Base-by-base conservation (phyloP, 2,888 invertebrate species). In the Dicyrtoma fusca region DNA sequence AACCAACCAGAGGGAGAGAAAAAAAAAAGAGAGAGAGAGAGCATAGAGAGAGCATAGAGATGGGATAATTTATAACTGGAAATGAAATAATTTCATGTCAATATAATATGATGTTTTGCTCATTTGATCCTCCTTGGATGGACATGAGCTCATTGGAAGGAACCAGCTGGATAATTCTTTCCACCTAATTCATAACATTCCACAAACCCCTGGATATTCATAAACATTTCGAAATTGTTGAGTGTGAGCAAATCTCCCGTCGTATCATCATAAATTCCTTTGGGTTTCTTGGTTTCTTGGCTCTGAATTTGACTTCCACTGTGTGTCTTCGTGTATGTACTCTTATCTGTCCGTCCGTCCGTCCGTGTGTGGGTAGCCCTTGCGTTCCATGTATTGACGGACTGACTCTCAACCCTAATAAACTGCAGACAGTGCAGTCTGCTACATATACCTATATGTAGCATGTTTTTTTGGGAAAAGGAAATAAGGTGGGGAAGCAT, bases 201-300 rank as follows among this genome's bases (percentile, higher is more conserved):
- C 65, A 59, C 57, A 71, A 71, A 44, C 71, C 59, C 47, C 59
- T 64, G 71, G 71, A 71, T 71, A 65, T 71, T 71, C 71, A 65
- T 71, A 65, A 71, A 71, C 71, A 71, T 65, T 49, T 71, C 71
- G 17, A 71, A 71, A 71, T 34, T 34, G 65, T 23, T 10, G 49
- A 65, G 65, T 59, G 53, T 64, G 65, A 71, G 53, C 64, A 71
- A 59, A 71, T 71, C 71, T 71, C 71, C 71, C 53, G 64, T 55
- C 14, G 71, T 64, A 61, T 14, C 26, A 21, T 25, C 17, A 55
- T 55, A 34, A 34, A 34, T 34, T 34, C 34, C 34, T 5, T 34
- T 34, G 34, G 34, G 34, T 34, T 34, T 23, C 19, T 23, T 25
- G 26, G 3, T 59, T 26, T 34, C 14, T n/a, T 26, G 17, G 11